A percentile compares a stretch with the other conserved stretches of the same genome.
These are phyloP conservation scores for Eulimnadia texana DNA, from an alignment of 1,140 invertebrate genomes.

Conservation along the genomic window DNA sequence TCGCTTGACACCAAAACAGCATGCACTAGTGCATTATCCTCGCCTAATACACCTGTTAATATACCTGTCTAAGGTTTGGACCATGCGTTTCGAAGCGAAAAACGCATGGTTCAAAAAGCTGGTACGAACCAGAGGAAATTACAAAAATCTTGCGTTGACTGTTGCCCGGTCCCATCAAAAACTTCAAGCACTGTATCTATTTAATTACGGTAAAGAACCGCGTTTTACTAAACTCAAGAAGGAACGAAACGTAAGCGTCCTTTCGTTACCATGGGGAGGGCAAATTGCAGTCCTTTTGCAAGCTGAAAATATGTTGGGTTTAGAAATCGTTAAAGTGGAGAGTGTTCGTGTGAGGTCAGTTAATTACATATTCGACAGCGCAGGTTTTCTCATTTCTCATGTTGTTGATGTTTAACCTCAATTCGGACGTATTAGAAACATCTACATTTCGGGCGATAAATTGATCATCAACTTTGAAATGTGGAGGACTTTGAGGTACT, in stretches of 20 bases:
- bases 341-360: background rate
- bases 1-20: slow-evolving; percentile 12
- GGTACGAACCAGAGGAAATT: slow-evolving; percentile 7
- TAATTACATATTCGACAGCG: background rate
- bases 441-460: background rate
- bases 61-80: slow-evolving; percentile 10
- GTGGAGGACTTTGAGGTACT: background rate
- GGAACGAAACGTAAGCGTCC: background rate
- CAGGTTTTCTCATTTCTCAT: background rate
- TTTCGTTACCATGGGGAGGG: background rate
- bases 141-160: slow-evolving; percentile 11
- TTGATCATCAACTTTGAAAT: background rate
- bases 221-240: background rate
- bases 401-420: background rate
- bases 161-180: slow-evolving; percentile 11
- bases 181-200: background rate
- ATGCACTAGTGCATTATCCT: slow-evolving; percentile 14
- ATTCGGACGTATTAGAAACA: background rate
- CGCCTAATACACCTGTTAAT: slow-evolving; percentile 4
- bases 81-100: slow-evolving; percentile 15
- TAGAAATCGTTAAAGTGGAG: background rate
- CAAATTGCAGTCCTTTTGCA: background rate
- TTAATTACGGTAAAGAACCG: background rate
- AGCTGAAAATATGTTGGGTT: background rate
- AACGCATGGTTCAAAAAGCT: slow-evolving; percentile 13